Base-by-base conservation (phyloP, 2,888 invertebrate species). In the Limnephilus rhombicus region DNA sequence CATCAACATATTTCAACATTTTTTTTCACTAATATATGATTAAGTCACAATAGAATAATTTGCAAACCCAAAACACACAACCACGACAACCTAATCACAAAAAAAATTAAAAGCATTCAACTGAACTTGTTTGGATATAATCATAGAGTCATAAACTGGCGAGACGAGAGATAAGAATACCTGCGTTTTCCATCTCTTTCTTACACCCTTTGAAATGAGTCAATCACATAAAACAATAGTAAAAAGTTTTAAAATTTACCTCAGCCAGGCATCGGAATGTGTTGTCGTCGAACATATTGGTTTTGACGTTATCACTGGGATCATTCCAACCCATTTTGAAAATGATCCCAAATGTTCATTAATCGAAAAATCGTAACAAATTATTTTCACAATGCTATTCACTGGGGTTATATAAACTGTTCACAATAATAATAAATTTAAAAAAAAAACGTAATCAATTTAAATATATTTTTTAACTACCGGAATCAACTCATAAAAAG, bases 211-310 rank as follows among this genome's bases (percentile, higher is more conserved):
- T 82, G 31, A 13, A 31, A 31, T 34, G 82, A 31, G 82, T 82
- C 82, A 82, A 82, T 82, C 82, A 29, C 82, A 82, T 11, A 34
- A 82, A 15, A 82, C 29, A 82, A 82, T 15, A 82, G 29, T 34
- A 34, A 31, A 82, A 68, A 68, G 37, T 4, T 68, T 68, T 2
- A 68, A 68, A n/a, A 53, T 34, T 88, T 88, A 88, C 88, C 88
- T 88, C 88, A 37, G 68, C 68, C 68, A 88, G n/a, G 34, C 88
- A 88, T 31, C 88, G 88, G 88, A 68, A 88, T 53, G 88, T 88
- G 34, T 88, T 88, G 34, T 88, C 88, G 53, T 88, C 88, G n/a
- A 68, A 68, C 15, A 68, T 31, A n/a, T 86, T 86, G 29, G 86
- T 29, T 88, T 88, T 88, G 34, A 88, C 5, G 37, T 88, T 53